These are phyloP conservation scores for Athrips mouffetella DNA, from an alignment of 2,888 invertebrate species.

Conservation along the genomic window DNA sequence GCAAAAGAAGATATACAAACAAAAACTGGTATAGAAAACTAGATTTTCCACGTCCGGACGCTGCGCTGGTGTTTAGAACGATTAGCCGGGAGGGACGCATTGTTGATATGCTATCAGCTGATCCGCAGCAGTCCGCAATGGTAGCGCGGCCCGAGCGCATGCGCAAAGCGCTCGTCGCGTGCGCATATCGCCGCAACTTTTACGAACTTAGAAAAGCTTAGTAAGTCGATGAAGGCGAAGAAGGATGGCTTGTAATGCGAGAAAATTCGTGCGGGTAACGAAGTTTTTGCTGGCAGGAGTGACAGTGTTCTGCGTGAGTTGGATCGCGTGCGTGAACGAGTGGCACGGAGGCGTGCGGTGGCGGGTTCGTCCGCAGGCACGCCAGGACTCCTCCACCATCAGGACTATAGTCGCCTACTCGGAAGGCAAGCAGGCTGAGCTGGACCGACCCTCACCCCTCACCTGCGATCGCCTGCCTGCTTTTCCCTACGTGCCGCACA, in stretches of 20 bases:
- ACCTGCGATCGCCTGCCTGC: constrained; percentile 61
- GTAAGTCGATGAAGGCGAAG: constrained; percentile 13
- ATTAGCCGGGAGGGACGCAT: constrained; percentile 63
- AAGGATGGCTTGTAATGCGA: constrained; percentile 48
- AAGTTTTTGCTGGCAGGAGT: constrained; percentile 63
- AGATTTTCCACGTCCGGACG: constrained; percentile 64
- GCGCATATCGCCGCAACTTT: constrained; percentile 29
- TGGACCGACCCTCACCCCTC: constrained; percentile 66
- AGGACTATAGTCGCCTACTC: constrained; percentile 81
- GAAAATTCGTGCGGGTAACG: constrained; percentile 54
- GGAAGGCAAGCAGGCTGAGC: constrained; percentile 72
- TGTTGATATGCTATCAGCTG: constrained; percentile 77
- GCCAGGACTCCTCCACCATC: constrained; percentile 55
- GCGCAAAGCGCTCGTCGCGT: constrained; percentile 48
- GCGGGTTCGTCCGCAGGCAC: constrained; percentile 37
- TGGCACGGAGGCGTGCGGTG: constrained; percentile 57
- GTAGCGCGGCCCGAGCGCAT: constrained; percentile 67
- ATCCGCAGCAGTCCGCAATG: constrained; percentile 70
- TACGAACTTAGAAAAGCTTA: constrained; percentile 20
- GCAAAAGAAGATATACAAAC: constrained; percentile 45
- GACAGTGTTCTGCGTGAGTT: constrained; percentile 64
- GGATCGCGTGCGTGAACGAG: constrained; percentile 64
- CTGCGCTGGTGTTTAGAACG: constrained; percentile 50
- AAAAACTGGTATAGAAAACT: constrained; percentile 68
- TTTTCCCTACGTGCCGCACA: constrained; percentile 48